Conservation (phyloP, 2,888 invertebrate species). For the Calliopum simillimum region DNA sequence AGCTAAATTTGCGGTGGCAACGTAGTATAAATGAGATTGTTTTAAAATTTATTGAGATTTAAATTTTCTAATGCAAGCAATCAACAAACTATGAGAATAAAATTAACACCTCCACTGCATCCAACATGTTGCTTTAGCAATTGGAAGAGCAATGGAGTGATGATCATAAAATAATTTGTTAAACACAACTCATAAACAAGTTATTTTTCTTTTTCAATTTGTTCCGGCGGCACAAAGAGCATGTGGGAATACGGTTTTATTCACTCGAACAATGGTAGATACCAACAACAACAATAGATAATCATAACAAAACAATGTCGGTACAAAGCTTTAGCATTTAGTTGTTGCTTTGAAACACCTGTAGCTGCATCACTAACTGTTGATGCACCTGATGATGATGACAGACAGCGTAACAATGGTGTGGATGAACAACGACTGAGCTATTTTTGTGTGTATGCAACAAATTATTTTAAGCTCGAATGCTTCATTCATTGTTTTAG, state of each 20-base stretch:
- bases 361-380: slow-evolving; percentile 2
- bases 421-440: no score
- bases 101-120: background rate
- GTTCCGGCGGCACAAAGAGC: background rate
- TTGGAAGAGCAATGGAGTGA: background rate
- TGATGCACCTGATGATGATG: slow-evolving; percentile 3
- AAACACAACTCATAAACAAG: background rate
- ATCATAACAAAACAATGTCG: background rate
- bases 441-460: no score
- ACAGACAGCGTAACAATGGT: no score
- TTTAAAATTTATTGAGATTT: no score
- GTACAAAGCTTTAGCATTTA: background rate
- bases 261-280: background rate
- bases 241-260: background rate
- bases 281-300: background rate
- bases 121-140: background rate
- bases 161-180: slow-evolving; percentile 3
- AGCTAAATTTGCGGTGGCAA: no score
- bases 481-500: no score
- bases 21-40: no score
- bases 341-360: background rate
- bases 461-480: no score
- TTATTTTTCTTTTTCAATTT: background rate
- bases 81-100: background rate
- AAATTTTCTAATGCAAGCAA: background rate